Evolutionary conservation across 1,140 invertebrate genomes (phyloP).

Genomic region (Polyergus mexicanus): DNA sequence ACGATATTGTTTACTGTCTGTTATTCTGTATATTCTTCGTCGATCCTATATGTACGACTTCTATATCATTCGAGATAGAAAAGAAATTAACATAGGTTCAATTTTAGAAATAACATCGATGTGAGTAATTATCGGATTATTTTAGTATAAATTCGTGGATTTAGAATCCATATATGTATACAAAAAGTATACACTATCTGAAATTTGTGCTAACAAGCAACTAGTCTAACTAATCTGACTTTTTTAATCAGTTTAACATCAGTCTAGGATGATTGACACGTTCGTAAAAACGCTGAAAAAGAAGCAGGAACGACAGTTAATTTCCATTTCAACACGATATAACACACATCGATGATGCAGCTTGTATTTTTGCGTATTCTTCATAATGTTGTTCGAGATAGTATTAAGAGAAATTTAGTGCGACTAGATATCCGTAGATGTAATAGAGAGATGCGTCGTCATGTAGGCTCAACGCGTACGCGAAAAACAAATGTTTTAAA

Average conservation of each 20-base stretch:
- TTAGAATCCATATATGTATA: not conserved
- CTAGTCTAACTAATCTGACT: not conserved
- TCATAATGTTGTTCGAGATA: slow-evolving; percentile 10
- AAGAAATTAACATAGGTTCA: not conserved
- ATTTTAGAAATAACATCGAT: not conserved
- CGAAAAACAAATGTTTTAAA: slow-evolving; percentile 12
- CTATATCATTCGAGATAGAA: not conserved
- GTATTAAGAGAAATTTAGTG: slow-evolving; percentile 13
- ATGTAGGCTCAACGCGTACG: slow-evolving; percentile 59
- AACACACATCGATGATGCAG: not conserved
- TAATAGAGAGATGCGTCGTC: not conserved
- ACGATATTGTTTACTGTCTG: slow-evolving; percentile 80
- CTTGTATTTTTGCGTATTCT: not conserved
- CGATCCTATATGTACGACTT: slow-evolving; percentile 58
- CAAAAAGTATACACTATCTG: too few relatives aligned
- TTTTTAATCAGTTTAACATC: not conserved
- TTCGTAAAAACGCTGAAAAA: not conserved
- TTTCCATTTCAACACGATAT: not conserved
- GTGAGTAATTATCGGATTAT: not conserved
- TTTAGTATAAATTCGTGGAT: not conserved
- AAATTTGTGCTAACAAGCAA: not conserved
- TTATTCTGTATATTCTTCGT: slow-evolving; percentile 80
- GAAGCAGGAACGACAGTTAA: not conserved
- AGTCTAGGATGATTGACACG: not conserved
- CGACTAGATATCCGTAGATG: slow-evolving; percentile 5